Percentiles rank a stretch among this genome's conserved stretches.
Evolutionary conservation across 2,113 vertebrate species (phyloP).

Genomic region (Leucopsar rothschildi): DNA sequence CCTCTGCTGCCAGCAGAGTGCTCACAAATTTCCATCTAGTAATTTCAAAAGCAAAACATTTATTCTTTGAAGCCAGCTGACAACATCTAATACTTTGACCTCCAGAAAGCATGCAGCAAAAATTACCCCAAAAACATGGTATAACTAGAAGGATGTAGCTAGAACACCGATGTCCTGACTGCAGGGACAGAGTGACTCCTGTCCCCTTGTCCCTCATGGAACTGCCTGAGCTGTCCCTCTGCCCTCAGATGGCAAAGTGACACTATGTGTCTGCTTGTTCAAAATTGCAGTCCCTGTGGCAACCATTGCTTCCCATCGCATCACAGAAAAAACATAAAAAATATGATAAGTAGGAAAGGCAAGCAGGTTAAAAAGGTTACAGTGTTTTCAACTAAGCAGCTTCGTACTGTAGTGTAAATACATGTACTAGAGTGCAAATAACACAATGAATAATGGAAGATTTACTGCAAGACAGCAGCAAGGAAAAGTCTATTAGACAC

Average conservation of each 20-base stretch:
- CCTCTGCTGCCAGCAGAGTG: background rate
- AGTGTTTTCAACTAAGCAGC: background rate
- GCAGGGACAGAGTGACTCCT: background rate
- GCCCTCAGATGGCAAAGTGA: background rate
- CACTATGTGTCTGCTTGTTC: background rate
- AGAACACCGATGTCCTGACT: background rate
- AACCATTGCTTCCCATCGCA: background rate
- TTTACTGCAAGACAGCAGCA: background rate
- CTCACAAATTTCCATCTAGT: background rate
- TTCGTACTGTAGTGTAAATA: background rate
- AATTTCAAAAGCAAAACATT: background rate
- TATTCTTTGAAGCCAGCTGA: background rate
- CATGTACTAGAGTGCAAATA: background rate
- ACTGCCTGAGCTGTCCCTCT: background rate
- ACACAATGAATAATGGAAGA: background rate
- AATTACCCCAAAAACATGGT: background rate
- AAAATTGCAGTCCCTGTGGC: background rate
- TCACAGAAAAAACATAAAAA: background rate
- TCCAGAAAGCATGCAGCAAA: background rate
- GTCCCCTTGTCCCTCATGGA: fast-evolving
- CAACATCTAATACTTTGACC: background rate
- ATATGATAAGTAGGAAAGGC: background rate
- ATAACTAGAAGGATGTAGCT: background rate
- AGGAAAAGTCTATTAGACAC: background rate
- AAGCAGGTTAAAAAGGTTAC: background rate